phyloP scores from a whole-genome alignment of 2,888 invertebrate species.

The Hirtodrosophila trivittata region DNA sequence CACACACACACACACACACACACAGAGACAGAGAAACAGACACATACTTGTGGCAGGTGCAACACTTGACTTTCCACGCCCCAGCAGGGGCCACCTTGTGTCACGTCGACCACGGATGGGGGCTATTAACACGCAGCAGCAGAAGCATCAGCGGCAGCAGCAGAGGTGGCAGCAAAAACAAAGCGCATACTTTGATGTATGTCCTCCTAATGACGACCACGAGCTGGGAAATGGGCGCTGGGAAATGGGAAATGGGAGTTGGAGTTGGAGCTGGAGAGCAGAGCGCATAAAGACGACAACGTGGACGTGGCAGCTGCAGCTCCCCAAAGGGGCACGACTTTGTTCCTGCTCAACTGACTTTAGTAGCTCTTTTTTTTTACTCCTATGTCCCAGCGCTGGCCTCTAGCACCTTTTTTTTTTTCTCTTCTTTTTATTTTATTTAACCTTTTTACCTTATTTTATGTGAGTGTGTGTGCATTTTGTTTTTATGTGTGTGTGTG shows the following conservation, averaged over 20 bases:
- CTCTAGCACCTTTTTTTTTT: slow-evolving; percentile 48
- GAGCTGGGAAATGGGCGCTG: slow-evolving; percentile 23
- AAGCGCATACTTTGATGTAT: slow-evolving; percentile 71
- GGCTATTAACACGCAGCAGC: slow-evolving; percentile 70
- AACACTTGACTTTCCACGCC: slow-evolving; percentile 44
- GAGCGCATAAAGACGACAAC: slow-evolving; percentile 47
- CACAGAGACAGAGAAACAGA: background rate
- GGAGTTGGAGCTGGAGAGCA: slow-evolving; percentile 19
- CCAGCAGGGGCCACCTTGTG: slow-evolving; percentile 26
- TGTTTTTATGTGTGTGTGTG: slow-evolving; percentile 29
- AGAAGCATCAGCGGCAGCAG: background rate
- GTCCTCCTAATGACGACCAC: slow-evolving; percentile 75
- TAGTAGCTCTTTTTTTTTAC: slow-evolving; percentile 48
- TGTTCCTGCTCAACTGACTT: slow-evolving; percentile 69
- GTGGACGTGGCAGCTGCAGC: slow-evolving; percentile 46
- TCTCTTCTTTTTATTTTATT: slow-evolving; percentile 59
- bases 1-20: slow-evolving; percentile 1
- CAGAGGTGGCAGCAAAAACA: slow-evolving; percentile 48
- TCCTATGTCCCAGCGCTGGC: slow-evolving; percentile 13
- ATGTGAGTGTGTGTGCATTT: slow-evolving; percentile 20
- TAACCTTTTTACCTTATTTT: slow-evolving; percentile 57
- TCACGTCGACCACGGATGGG: slow-evolving; percentile 49
- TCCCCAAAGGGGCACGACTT: slow-evolving; percentile 69
- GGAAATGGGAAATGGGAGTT: background rate
- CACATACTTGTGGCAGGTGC: slow-evolving; percentile 20